Evolutionary conservation across 2,888 invertebrate species (phyloP), one percentile per base, ranked within the genome.

Genomic region (Tubiluchus corallicola): DNA sequence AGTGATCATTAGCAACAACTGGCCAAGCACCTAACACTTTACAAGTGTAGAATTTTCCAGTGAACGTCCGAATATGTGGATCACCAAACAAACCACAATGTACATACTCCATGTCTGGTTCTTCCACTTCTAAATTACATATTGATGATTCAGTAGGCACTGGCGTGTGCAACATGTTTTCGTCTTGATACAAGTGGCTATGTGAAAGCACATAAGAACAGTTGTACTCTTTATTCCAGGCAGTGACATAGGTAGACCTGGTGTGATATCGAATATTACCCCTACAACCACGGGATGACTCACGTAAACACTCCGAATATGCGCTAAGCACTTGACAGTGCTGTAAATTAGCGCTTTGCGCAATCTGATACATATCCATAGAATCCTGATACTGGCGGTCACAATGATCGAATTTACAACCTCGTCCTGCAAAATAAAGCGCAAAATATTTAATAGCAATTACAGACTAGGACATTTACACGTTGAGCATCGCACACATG

Each of bases 61-160:
- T 55, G 55, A 72, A 73, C 40, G 70, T 71, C 55, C 69, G 60
- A 42, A 73, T 54, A 54, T 73, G 73, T 3, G 72, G 72, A 57
- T 73, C 72, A 2, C 73, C 73, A 53, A 71, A 73, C 38, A 73
- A 56, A 16, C 67, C 65, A 57, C 72, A 72, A 52, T 68, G 67
- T n/a, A n/a, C n/a, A n/a, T n/a, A n/a, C n/a, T n/a, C n/a, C n/a
- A n/a, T n/a, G n/a, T n/a, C n/a, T n/a, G n/a, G n/a, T n/a, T n/a
- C n/a, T n/a, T n/a, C n/a, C n/a, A n/a, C n/a, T n/a, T n/a, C n/a
- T n/a, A n/a, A n/a, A n/a, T n/a, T n/a, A n/a, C n/a, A n/a, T n/a
- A n/a, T n/a, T n/a, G n/a, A n/a, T n/a, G n/a, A n/a, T n/a, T n/a
- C n/a, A n/a, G n/a, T n/a, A n/a, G n/a, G n/a, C n/a, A n/a, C n/a